Evolutionary conservation across 2,888 invertebrate genomes (phyloP).

Genomic region (Erynnis tages): DNA sequence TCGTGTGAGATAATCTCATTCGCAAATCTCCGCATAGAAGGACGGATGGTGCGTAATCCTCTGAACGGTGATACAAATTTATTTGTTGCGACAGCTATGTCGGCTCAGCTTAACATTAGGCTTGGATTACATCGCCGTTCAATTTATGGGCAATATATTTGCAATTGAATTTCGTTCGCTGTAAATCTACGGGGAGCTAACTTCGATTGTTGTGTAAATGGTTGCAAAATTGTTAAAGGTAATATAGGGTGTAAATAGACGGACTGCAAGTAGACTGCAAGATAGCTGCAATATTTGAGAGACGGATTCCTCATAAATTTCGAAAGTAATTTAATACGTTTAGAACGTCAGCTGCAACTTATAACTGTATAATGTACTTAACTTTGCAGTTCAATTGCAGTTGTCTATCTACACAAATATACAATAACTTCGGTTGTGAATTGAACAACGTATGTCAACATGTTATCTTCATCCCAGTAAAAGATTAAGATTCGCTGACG

Average conservation of each 20-base stretch:
- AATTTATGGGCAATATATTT: slow-evolving; percentile 9
- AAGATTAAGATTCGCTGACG: slow-evolving; percentile 37
- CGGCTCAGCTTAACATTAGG: slow-evolving; percentile 14
- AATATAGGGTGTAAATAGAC: no score
- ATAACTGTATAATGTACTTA: no score
- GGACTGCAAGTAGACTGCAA: no score
- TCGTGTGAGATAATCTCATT: neutral
- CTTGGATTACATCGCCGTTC: slow-evolving; percentile 20
- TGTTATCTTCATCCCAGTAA: slow-evolving; percentile 36
- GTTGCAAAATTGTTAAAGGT: slow-evolving; percentile 44
- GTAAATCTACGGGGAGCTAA: slow-evolving; percentile 14
- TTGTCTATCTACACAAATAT: no score
- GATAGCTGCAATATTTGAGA: no score
- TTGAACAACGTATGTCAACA: slow-evolving; percentile 41
- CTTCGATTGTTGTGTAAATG: slow-evolving; percentile 41
- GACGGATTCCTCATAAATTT: no score
- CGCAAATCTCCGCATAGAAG: neutral
- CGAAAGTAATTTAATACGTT: no score
- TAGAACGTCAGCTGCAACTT: no score
- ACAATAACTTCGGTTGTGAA: slow-evolving; percentile 59
- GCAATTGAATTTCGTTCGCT: slow-evolving; percentile 15
- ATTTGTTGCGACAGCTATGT: slow-evolving; percentile 19
- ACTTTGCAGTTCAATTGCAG: no score
- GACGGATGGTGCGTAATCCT: slow-evolving; percentile 12
- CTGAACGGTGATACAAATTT: slow-evolving; percentile 6